Conservation (phyloP, 2,888 invertebrate species). For the Cotesia congregata region DNA sequence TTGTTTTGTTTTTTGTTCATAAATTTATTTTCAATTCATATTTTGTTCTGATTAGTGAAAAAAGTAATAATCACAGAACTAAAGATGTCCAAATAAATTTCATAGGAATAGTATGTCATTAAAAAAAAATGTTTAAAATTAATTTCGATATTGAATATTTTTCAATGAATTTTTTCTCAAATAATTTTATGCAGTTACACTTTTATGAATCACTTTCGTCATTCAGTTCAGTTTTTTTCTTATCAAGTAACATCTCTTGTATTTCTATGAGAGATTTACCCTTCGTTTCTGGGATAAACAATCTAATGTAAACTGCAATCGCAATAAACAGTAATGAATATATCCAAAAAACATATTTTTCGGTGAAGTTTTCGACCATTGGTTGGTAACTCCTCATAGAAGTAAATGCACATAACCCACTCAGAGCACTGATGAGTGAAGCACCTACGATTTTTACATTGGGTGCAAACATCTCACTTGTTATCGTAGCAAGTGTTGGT, state of each 20-base stretch:
- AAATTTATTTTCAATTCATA: too few relatives aligned
- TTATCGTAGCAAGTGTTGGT: conserved; percentile 56
- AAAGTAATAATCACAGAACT: too few relatives aligned
- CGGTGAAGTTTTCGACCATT: conserved; percentile 48
- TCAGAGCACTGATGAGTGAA: conserved; percentile 48
- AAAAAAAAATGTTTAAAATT: too few relatives aligned
- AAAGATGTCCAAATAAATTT: too few relatives aligned
- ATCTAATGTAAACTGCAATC: conserved; percentile 48
- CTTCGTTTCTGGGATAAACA: conserved; percentile 53
- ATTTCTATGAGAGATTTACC: conserved; percentile 46
- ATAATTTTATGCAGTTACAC: too few relatives aligned
- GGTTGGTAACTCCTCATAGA: conserved; percentile 53
- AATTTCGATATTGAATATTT: too few relatives aligned
- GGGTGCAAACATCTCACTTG: conserved; percentile 59
- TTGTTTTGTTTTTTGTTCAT: too few relatives aligned
- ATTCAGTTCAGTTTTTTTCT: conserved; percentile 5
- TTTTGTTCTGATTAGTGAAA: too few relatives aligned
- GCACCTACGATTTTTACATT: conserved; percentile 58
- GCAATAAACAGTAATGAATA: conserved; percentile 52
- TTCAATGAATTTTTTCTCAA: too few relatives aligned
- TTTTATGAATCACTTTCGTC: too few relatives aligned
- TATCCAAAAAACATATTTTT: conserved; percentile 53
- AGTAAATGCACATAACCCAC: conserved; percentile 49
- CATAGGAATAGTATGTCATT: too few relatives aligned
- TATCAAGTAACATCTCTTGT: conserved; percentile 38